Base-by-base conservation (phyloP, 2,797 vertebrate genomes). In the Ctenopoma kingsleyae region DNA sequence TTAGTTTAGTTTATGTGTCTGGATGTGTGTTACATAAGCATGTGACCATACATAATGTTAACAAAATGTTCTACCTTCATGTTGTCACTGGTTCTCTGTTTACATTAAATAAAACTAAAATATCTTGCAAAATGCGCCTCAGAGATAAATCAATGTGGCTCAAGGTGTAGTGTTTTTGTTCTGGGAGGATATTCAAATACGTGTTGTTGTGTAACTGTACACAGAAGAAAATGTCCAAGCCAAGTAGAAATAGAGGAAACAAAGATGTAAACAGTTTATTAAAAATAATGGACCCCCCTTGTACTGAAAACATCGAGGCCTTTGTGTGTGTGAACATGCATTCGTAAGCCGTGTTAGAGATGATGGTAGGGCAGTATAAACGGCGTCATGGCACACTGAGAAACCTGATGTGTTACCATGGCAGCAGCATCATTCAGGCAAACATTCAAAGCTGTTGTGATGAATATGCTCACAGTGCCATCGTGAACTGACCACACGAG, bases 71-170 rank as follows among this genome's bases (percentile, higher is more conserved):
- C 41, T 61, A 43, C 48, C 60, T 67, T 71, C 2, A 6, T 22
- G 17, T 32, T 74, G 73, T 67, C 44, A 62, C 25, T 0, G 32
- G 73, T 67, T 80, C 51, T 81, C 22, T 82, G 80, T 88, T 82
- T 89, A 81, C 81, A 75, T 64, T 2, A 43, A 86, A 80, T 84
- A 87, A 85, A 88, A 64, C 44, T 62, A 48, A 47, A 25, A 0
- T n/a, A 30, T 61, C 25, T 63, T 8, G 38, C 19, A 60, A 69
- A 51, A 25, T 44, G 43, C 46, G 20, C 36, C 51, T 67, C 8
- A 6, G 38, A 46, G 6, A 22, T 44, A 63, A 12, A 38, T 10
- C 3, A 17, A 7, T 27, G 17, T 19, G 20, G 11, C 55, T 80
- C 51, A 11, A n/a, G 20, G 35, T 75, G 43, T 23, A 7, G 48